Percentiles rank a stretch among this genome's conserved stretches.
Conservation (phyloP, 2,113 vertebrate species). For the Heterotilapia buettikoferi region DNA sequence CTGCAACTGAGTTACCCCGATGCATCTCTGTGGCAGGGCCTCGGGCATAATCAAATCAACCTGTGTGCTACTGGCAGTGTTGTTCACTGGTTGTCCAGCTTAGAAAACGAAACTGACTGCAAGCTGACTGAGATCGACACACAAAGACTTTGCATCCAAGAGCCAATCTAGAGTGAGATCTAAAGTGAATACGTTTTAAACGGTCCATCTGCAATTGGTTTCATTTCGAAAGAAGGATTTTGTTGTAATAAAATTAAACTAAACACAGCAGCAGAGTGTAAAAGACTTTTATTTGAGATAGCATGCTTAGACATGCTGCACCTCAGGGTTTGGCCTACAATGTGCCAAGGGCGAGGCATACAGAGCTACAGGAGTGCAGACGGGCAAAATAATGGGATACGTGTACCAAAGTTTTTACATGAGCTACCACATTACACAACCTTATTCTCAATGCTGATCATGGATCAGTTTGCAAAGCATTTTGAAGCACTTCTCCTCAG, state of each 20-base stretch:
- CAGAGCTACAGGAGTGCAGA: not conserved
- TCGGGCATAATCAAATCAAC: slow-evolving; percentile 26
- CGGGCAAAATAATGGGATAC: not conserved
- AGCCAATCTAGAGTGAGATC: not conserved
- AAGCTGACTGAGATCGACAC: not conserved
- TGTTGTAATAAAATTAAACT: not conserved
- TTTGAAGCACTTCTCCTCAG: not conserved
- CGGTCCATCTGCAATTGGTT: not conserved
- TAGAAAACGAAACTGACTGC: not conserved
- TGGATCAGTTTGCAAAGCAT: not conserved
- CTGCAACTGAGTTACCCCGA: not conserved
- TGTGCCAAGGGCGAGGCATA: not conserved
- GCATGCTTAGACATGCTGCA: not conserved
- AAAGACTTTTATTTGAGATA: not conserved
- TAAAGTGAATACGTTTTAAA: not conserved
- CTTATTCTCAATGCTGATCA: not conserved
- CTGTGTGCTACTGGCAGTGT: not conserved
- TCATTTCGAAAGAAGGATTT: not conserved
- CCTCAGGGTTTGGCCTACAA: not conserved
- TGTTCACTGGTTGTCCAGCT: not conserved
- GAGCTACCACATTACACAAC: not conserved
- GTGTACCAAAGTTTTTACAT: not conserved
- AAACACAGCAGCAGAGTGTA: not conserved
- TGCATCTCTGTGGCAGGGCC: not conserved
- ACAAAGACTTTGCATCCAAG: not conserved